Base-by-base conservation (phyloP, 1,140 invertebrate species). In the Pogonomyrmex californicus region DNA sequence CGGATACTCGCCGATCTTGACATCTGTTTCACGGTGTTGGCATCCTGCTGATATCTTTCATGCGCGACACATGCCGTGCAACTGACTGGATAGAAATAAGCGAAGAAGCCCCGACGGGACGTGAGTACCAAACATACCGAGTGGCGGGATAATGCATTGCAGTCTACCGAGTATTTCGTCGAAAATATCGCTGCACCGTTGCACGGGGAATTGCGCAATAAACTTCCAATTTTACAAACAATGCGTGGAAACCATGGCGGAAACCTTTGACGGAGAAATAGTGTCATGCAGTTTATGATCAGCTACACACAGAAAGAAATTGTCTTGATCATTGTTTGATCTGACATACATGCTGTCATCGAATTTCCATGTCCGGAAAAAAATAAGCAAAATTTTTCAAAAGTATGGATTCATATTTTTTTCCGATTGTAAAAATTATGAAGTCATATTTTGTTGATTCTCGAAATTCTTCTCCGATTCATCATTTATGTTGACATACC, bases 31-130 rank as follows among this genome's bases (percentile, higher is more conserved):
- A 47, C 17, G n/a, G 9, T 47, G 51, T 51, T 63, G 23, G 56
- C 49, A 62, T 63, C 10, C n/a, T 4, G 3, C 17, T 44, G 66
- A 41, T 41, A 51, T 90, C 73, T 83, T 65, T 90, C 75, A 66
- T 65, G 49, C 33, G 12, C 10, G 41, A 51, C 47, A 79, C 62
- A 71, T 51, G 60, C 51, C 44, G 47, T 23, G 12, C 58, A 17
- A 66, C 60, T 38, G 88, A 87, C 51, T 90, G 70, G 66, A 87
- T 90, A 71, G 60, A 66, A 87, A 86, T 90, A 87, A 87, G 60
- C 79, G 62, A 86, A 81, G 41, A 79, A 56, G 56, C 70, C 81
- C 73, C 81, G 86, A 68, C 62, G 75, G 86, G 14, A 62, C 44
- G 73, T 49, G 65, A 83, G 75, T 38, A 65, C 38, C 75, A 85